These are phyloP conservation scores for Ectropis grisescens DNA, from an alignment of 1,140 invertebrate species.

Conservation along the genomic window DNA sequence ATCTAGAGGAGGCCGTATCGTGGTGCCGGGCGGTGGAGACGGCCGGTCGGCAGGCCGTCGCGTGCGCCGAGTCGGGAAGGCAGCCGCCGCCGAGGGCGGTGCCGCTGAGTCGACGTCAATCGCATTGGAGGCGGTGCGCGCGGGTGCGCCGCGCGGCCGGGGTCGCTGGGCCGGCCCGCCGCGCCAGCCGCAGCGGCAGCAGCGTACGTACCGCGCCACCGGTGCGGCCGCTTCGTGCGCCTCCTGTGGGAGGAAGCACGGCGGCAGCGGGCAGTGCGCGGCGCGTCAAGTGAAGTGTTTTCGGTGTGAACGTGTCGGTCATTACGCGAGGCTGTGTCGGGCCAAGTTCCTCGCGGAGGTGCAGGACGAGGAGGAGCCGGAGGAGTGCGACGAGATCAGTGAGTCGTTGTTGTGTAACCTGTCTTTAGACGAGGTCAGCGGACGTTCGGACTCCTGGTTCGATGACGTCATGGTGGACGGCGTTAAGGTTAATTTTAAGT, in stretches of 20 bases:
- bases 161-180: no score
- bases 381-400: no score
- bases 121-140: no score
- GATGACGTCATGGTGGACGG: constrained; percentile 2
- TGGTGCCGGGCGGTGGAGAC: constrained; percentile 1
- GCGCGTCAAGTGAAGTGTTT: constrained; percentile 6
- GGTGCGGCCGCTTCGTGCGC: neutral
- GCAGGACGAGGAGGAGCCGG: neutral
- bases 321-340: constrained; percentile 3
- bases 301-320: constrained; percentile 4
- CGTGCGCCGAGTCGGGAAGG: neutral
- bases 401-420: no score
- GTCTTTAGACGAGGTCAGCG: no score
- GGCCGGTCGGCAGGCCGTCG: neutral
- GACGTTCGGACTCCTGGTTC: constrained; percentile 1
- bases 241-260: constrained; percentile 1
- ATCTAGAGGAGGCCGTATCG: constrained; percentile 2
- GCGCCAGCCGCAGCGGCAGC: no score
- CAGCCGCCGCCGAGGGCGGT: no score
- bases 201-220: no score
- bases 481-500: constrained; percentile 6
- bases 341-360: neutral
- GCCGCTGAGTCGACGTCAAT: no score
- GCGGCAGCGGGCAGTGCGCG: constrained; percentile 1
- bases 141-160: no score